Base-by-base conservation (phyloP, 2,113 vertebrate genomes). In the Melanotaenia duboulayi region DNA sequence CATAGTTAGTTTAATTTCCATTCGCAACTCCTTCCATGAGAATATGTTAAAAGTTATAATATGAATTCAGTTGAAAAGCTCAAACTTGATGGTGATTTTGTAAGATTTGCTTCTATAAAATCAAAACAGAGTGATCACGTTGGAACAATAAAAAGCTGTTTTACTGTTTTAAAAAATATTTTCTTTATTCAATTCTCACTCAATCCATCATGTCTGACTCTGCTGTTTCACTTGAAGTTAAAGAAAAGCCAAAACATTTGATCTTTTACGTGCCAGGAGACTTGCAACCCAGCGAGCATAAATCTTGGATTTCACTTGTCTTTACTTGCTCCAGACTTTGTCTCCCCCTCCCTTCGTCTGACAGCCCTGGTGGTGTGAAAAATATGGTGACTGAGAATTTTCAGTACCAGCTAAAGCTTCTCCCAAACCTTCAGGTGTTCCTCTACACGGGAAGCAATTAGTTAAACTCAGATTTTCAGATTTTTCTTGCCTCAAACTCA, bases 181-280 rank as follows among this genome's bases (percentile, higher is more conserved):
- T 3, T 1, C 6, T 46, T 48, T 9, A 7, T 48, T 48, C n/a
- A 48, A 14, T 35, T 6, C 32, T 40, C 39, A 3, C 39, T 42
- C 40, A 14, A 42, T 5, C 5, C 32, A 35, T 9, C 32, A 9
- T 7, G 32, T 35, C 32, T 35, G 8, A 9, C 32, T 6, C 28
- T 9, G 32, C 32, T 35, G 32, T 9, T 9, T 9, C 32, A 35
- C 60, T 13, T 10, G 62, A 61, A 57, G 25, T 12, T 16, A 32
- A 40, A 48, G 19, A 71, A 54, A 61, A 51, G 11, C 49, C 49
- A 49, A 35, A 40, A 49, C 28, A 62, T 48, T 52, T 11, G 24
- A 64, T 71, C 6, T 56, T 10, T 64, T 44, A 23, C 23, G 60
- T 54, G 55, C 37, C 56, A 16, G 19, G 57, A 67, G 74, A 66